A percentile compares a stretch with the other conserved stretches of the same genome.
Evolutionary conservation across 2,888 invertebrate genomes (phyloP).

Genomic region (Ormyrus thymus): DNA sequence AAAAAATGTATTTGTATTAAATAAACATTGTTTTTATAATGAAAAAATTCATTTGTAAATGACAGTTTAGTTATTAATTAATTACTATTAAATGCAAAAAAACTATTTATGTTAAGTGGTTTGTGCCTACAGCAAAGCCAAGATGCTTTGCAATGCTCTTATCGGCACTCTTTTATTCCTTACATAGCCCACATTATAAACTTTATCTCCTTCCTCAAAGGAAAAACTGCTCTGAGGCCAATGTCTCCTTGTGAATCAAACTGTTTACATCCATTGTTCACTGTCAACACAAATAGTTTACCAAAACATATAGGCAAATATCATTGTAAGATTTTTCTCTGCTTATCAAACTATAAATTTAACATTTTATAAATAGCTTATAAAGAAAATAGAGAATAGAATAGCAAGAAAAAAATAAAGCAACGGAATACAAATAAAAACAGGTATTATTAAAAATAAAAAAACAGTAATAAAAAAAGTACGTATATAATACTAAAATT

Average conservation of each 20-base stretch:
- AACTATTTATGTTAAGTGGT: constrained; percentile 14
- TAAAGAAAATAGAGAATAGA: no score
- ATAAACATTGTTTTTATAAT: no score
- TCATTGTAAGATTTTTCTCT: no score
- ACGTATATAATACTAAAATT: no score
- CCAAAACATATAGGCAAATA: no score
- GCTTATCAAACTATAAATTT: no score
- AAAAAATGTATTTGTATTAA: neutral
- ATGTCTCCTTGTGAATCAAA: constrained; percentile 35
- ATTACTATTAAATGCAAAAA: constrained; percentile 31
- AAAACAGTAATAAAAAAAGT: no score
- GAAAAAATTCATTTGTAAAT: neutral
- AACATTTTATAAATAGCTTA: no score
- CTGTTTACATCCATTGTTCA: neutral
- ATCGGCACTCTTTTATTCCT: constrained; percentile 51
- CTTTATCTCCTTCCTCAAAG: constrained; percentile 44
- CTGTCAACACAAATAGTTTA: no score
- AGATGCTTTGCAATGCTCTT: constrained; percentile 38
- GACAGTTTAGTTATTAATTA: constrained; percentile 5
- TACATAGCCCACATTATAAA: constrained; percentile 33
- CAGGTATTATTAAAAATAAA: no score
- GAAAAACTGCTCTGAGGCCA: constrained; percentile 40
- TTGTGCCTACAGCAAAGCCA: constrained; percentile 14
- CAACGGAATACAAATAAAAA: no score
- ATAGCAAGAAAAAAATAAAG: no score